Evolutionary conservation across 2,888 invertebrate species (phyloP), one percentile per base, ranked within the genome.

Genomic region (Camptogramma bilineatum): DNA sequence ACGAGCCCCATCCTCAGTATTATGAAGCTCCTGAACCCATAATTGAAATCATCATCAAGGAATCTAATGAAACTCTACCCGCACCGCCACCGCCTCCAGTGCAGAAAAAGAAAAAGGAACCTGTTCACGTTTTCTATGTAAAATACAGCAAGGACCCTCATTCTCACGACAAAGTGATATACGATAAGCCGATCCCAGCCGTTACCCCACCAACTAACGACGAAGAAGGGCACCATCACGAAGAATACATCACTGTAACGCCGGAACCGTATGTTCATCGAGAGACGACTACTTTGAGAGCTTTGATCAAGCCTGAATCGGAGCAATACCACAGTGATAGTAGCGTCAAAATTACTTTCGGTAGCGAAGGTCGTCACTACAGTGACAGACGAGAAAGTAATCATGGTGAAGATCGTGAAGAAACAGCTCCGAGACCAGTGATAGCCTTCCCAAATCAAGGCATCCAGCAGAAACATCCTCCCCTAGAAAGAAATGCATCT

Each of bases 1-100:
- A 92, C 62, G 90, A 90, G 66, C 84, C 82, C 19, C 87, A 87
- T 53, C 94, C 87, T 1, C 85, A 94, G 54, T 95, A 95, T 76
- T 94, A 96, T 70, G 96, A 96, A 81, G 96, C 97, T 56, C 97
- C 97, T 0, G 97, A 97, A 80, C 97, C 97, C 4, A 98, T 98
- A 18, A 98, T 98, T 75, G 98, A 98, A 89, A 98, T 98, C 72
- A 98, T 98, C 67, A 97, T 98, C 56, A 97, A 97, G 79, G 97
- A 98, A 84, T 97, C 97, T 0, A 98, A 98, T 80, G 96, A 97
- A 77, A 94, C 96, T 0, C 82, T 97, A 1, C 96, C 97, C 1
- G 94, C 96, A 1, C 94, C 94, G 4, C 94, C 95, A 0, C 90
- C 94, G 8, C 94, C 93, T 1, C 92, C 93, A 16, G 85, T 94